Conservation (phyloP, 1,140 invertebrate species). For the Trachymyrmex cornetzi region DNA sequence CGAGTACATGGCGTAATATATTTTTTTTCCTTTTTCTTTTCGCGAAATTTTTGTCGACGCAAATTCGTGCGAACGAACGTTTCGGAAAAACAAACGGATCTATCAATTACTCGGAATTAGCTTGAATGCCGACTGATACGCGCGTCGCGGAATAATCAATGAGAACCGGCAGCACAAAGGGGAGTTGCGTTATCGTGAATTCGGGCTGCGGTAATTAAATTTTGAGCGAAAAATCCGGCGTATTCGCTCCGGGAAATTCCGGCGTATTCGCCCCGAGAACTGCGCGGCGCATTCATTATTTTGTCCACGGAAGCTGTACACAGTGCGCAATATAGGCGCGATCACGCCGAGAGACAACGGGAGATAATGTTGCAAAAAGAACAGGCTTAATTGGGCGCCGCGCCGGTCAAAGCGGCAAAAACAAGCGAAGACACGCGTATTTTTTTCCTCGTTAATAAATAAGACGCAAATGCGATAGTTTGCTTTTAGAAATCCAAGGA, state of each 20-base stretch:
- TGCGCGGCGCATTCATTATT: slow-evolving; percentile 15
- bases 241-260: not conserved
- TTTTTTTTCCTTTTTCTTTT: not conserved
- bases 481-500: too few species aligned
- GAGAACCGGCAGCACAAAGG: not conserved
- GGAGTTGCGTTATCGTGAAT: slow-evolving; percentile 6
- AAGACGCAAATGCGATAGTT: too few species aligned
- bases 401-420: slow-evolving; percentile 58
- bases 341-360: not conserved
- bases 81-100: slow-evolving; percentile 39
- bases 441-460: not conserved
- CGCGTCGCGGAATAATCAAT: slow-evolving; percentile 14
- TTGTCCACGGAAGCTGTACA: not conserved
- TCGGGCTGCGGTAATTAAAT: slow-evolving; percentile 1
- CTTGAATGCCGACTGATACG: slow-evolving; percentile 22
- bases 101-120: slow-evolving; percentile 33
- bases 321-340: not conserved
- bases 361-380: slow-evolving; percentile 62
- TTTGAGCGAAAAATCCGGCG: not conserved
- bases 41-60: not conserved
- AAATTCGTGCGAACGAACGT: not conserved
- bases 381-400: slow-evolving; percentile 60
- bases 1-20: slow-evolving; percentile 19
- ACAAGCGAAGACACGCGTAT: slow-evolving; percentile 2
- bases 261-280: not conserved